Evolutionary conservation across 2,113 vertebrate genomes (phyloP).

Genomic region (Natator depressus): DNA sequence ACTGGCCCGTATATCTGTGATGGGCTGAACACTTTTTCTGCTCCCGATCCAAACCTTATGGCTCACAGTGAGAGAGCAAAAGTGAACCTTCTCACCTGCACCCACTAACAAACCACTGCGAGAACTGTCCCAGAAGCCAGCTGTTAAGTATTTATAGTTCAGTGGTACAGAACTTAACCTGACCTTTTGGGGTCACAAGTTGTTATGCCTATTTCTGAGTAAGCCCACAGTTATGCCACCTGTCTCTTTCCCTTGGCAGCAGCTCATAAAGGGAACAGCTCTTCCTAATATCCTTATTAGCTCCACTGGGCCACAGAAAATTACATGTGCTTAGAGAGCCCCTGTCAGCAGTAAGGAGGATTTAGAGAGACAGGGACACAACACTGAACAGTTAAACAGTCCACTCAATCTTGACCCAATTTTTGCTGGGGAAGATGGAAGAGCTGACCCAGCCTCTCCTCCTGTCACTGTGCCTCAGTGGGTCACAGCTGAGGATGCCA

Average conservation of each 20-base stretch:
- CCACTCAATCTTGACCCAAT: not conserved
- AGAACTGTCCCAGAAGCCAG: not conserved
- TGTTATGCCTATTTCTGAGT: not conserved
- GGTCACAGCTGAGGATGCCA: no score
- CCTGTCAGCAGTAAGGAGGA: constrained; percentile 34
- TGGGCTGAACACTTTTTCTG: not conserved
- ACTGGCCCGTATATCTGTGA: not conserved
- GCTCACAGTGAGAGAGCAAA: constrained; percentile 26
- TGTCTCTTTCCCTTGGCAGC: not conserved
- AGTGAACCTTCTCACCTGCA: not conserved
- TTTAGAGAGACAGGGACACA: constrained; percentile 21
- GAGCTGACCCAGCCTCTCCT: no score
- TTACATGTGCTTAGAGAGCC: not conserved
- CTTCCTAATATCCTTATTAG: constrained; percentile 11
- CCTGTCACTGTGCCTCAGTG: no score
- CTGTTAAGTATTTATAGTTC: not conserved
- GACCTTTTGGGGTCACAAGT: not conserved
- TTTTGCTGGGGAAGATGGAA: no score
- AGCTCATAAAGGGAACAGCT: not conserved
- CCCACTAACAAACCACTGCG: not conserved
- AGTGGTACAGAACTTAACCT: not conserved
- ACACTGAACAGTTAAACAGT: not conserved
- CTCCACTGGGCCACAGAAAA: constrained; percentile 26
- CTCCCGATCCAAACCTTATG: not conserved
- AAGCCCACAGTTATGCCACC: constrained; percentile 22